phyloP scores from a whole-genome alignment of 2,888 invertebrate genomes.

The Smittia sp. region DNA sequence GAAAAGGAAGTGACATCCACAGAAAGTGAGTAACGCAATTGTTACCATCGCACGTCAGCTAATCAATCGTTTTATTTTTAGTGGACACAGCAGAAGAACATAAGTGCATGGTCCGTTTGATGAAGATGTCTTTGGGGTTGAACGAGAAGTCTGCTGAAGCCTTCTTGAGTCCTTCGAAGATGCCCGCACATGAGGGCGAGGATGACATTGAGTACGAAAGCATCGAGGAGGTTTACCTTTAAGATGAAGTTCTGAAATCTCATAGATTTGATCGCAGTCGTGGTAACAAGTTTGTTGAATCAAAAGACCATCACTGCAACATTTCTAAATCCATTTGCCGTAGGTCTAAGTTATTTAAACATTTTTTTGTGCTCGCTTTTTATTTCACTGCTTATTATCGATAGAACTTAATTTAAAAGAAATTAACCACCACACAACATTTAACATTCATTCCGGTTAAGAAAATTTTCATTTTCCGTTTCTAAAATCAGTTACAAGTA shows the following conservation, averaged over 20 bases:
- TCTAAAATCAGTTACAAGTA: background rate
- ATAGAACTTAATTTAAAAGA: too few species aligned
- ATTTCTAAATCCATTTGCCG: too few species aligned
- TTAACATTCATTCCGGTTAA: background rate
- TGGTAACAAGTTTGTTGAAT: too few species aligned
- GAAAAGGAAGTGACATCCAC: slow-evolving; percentile 80
- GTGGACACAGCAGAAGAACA: slow-evolving; percentile 66
- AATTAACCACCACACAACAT: background rate
- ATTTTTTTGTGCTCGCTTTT: too few species aligned
- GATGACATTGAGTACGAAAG: background rate
- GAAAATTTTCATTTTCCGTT: background rate
- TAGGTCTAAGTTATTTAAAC: too few species aligned
- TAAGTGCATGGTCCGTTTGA: slow-evolving; percentile 74
- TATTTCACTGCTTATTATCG: too few species aligned
- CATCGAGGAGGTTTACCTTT: background rate
- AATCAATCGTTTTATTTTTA: slow-evolving; percentile 12
- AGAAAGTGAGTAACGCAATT: slow-evolving; percentile 52
- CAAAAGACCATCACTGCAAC: too few species aligned
- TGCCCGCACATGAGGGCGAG: background rate
- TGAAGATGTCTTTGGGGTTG: slow-evolving; percentile 75
- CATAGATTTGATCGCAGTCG: background rate
- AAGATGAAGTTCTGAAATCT: background rate
- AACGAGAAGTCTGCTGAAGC: slow-evolving; percentile 45
- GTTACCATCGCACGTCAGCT: background rate
- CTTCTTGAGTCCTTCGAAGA: slow-evolving; percentile 25